phyloP scores from a whole-genome alignment of 2,797 vertebrate species.

The Parambassis ranga region DNA sequence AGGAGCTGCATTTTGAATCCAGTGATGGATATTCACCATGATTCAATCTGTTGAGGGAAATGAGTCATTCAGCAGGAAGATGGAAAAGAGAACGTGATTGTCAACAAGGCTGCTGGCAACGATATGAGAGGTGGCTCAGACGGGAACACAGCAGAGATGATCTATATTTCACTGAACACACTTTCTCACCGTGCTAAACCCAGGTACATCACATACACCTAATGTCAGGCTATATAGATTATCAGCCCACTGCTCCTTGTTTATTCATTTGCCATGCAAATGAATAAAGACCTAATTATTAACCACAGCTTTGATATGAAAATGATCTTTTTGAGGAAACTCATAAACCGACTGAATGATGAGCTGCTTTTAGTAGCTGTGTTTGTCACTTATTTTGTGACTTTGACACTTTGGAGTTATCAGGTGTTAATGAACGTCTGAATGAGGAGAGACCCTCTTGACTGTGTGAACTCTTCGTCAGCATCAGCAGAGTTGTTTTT shows the following conservation, averaged over 20 bases:
- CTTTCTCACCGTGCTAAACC: not conserved
- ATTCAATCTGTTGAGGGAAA: conserved; percentile 62
- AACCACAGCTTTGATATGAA: conserved; percentile 53
- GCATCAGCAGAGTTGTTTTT: conserved; percentile 19
- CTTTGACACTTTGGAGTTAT: not conserved
- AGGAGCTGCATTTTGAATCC: conserved; percentile 39
- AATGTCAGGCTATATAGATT: conserved; percentile 1
- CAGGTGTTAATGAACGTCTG: not conserved
- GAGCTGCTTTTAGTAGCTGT: not conserved
- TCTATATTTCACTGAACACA: conserved; percentile 19
- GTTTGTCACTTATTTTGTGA: not conserved
- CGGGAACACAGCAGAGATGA: not conserved
- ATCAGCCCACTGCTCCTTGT: conserved; percentile 26
- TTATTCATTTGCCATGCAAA: conserved; percentile 7
- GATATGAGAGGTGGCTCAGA: conserved; percentile 18
- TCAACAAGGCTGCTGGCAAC: conserved; percentile 32
- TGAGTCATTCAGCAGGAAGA: conserved; percentile 56
- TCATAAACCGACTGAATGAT: conserved; percentile 16
- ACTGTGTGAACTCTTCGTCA: conserved; percentile 28
- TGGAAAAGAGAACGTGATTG: conserved; percentile 38
- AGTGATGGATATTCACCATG: conserved; percentile 44
- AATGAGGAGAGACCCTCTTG: not conserved
- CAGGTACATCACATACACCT: not conserved
- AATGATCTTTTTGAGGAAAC: too few species aligned
- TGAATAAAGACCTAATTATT: conserved; percentile 56